These are phyloP conservation scores for Cephalopholis sonnerati DNA, from an alignment of 2,113 vertebrate genomes.

Conservation along the genomic window DNA sequence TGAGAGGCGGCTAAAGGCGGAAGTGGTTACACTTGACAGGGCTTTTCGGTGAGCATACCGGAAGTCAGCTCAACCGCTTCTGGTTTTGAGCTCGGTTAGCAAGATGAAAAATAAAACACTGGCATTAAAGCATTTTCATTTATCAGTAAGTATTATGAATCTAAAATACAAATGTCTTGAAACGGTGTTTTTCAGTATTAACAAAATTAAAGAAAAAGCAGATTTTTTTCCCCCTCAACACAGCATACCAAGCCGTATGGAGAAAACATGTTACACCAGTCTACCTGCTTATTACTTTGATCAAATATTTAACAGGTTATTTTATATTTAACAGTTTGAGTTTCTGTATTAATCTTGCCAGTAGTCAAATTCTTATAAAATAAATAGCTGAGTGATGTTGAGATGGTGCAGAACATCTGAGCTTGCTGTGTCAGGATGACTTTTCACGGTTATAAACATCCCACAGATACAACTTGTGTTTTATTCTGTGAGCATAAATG, in stretches of 20 bases:
- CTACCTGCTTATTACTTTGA: neutral
- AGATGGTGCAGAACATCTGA: neutral
- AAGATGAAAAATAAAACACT: neutral
- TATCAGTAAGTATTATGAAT: neutral
- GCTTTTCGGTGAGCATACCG: conserved; percentile 67
- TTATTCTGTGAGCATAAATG: neutral
- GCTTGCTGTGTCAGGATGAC: neutral
- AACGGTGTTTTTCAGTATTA: neutral
- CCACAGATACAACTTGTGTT: neutral
- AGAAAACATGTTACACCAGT: neutral
- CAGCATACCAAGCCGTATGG: neutral
- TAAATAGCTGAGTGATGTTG: neutral
- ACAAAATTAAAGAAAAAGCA: neutral
- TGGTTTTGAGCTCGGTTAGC: neutral
- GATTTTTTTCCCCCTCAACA: no score
- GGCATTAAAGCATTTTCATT: no score
- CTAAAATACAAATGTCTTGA: neutral
- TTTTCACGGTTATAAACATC: neutral
- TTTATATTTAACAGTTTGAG: neutral
- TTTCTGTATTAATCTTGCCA: neutral
- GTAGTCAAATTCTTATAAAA: neutral
- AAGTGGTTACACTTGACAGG: conserved; percentile 73
- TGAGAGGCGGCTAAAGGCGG: conserved; percentile 74
- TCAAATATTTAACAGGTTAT: neutral
- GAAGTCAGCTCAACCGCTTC: conserved; percentile 34